A percentile compares a stretch with the other conserved stretches of the same genome.
phyloP scores from a whole-genome alignment of 2,113 vertebrate species.

The Pitta sordida region DNA sequence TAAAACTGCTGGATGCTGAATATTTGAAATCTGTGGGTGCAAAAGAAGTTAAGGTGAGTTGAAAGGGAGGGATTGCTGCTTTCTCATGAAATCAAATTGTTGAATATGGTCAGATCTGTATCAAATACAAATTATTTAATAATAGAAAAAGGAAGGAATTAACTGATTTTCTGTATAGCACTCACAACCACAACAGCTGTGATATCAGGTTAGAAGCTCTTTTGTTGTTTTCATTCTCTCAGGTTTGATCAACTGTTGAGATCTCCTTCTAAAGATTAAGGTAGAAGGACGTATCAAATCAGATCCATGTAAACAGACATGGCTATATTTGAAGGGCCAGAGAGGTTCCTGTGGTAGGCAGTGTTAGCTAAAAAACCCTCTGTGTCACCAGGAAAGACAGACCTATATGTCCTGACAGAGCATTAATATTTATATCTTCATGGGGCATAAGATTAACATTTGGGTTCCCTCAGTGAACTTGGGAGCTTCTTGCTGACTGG shows the following conservation, averaged over 20 bases:
- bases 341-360: background rate
- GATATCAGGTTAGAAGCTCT: background rate
- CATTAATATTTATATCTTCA: background rate
- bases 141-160: background rate
- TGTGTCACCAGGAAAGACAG: background rate
- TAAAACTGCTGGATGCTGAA: background rate
- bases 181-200: background rate
- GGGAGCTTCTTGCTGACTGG: background rate
- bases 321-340: background rate
- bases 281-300: background rate
- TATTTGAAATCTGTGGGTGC: background rate
- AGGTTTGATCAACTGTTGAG: background rate
- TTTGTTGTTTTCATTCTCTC: background rate
- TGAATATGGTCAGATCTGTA: background rate
- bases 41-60: background rate
- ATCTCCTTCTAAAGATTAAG: background rate
- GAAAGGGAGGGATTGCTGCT: background rate
- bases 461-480: background rate
- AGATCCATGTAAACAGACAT: background rate
- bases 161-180: background rate
- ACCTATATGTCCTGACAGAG: background rate
- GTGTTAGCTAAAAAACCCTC: background rate
- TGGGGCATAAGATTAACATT: background rate
- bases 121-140: background rate
- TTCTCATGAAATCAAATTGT: background rate